Percentiles rank a stretch among this genome's conserved stretches.
Conservation (phyloP, 2,113 vertebrate species). For the Coturnix japonica region DNA sequence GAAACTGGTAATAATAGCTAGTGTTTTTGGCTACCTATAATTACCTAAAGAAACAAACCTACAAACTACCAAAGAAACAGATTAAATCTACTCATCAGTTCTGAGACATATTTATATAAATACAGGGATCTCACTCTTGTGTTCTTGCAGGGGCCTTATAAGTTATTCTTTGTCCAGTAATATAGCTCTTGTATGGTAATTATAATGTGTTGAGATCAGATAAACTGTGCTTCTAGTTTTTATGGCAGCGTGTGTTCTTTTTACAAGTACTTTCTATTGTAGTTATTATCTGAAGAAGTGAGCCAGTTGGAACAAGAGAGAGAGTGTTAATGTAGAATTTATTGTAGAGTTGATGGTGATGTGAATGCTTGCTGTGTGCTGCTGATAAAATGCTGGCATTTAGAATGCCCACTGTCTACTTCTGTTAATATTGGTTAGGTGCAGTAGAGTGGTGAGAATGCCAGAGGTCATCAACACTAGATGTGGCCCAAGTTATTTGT, state of each 20-base stretch:
- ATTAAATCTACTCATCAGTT: background rate
- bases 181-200: background rate
- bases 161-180: background rate
- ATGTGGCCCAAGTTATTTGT: accelerated
- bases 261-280: background rate
- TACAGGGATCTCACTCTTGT: background rate
- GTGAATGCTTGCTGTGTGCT: background rate
- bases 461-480: background rate
- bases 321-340: background rate
- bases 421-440: background rate
- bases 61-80: background rate
- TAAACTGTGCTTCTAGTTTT: background rate
- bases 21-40: background rate
- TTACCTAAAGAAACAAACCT: background rate
- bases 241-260: accelerated
- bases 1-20: background rate
- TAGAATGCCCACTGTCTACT: accelerated
- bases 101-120: background rate
- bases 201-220: background rate
- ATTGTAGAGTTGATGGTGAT: background rate
- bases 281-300: background rate
- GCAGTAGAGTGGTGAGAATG: background rate
- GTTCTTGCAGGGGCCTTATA: background rate
- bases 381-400: background rate
- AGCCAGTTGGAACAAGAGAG: background rate